phyloP scores from a whole-genome alignment of 2,113 vertebrate genomes.

The Mobula hypostoma region DNA sequence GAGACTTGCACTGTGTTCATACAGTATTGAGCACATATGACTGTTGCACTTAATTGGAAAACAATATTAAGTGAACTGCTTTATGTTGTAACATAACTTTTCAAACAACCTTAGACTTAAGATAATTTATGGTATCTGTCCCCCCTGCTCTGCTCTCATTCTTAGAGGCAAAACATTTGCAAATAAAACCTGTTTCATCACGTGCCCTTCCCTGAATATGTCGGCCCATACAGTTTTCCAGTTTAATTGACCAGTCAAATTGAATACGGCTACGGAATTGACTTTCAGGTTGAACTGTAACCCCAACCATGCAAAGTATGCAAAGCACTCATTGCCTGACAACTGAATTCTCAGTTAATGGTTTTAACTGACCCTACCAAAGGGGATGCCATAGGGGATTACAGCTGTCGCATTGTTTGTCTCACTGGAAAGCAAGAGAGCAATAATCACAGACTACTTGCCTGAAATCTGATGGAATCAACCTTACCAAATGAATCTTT shows the following conservation, averaged over 20 bases:
- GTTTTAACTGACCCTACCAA: not conserved
- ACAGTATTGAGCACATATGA: not conserved
- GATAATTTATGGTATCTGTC: not conserved
- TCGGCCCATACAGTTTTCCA: not conserved
- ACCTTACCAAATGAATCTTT: too few species aligned
- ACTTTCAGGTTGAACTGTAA: not conserved
- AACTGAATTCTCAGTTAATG: not conserved
- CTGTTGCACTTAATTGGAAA: not conserved
- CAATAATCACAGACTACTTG: not conserved
- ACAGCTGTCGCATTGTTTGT: not conserved
- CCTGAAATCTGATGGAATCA: too few species aligned
- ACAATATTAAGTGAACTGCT: not conserved
- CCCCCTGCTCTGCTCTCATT: not conserved
- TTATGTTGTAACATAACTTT: not conserved
- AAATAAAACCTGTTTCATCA: not conserved
- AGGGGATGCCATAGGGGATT: not conserved
- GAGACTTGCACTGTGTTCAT: too few species aligned
- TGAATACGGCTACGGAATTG: not conserved
- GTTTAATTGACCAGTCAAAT: not conserved
- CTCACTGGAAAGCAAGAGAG: not conserved
- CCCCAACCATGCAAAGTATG: not conserved
- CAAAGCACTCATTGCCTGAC: not conserved
- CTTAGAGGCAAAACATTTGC: not conserved
- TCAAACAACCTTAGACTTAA: not conserved
- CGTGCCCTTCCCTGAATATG: not conserved